These are phyloP conservation scores for Neoarius graeffei DNA, from an alignment of 2,113 vertebrate genomes.

Conservation along the genomic window DNA sequence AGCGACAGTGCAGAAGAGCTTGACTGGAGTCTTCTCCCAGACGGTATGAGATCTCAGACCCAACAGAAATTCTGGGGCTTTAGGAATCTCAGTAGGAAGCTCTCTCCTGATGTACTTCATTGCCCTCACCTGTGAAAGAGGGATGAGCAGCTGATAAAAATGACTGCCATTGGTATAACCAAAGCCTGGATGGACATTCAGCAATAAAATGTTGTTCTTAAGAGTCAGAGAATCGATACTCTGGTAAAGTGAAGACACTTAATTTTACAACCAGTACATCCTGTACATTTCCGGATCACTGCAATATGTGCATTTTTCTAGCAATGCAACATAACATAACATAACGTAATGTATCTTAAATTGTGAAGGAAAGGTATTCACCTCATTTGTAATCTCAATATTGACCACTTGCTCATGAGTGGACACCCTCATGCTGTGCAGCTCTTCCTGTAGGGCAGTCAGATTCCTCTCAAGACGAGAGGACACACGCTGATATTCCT, in stretches of 20 bases:
- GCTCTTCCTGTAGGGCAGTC: slow-evolving; percentile 71
- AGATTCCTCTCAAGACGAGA: slow-evolving; percentile 70
- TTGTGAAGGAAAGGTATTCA: slow-evolving; percentile 29
- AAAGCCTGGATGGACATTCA: background rate
- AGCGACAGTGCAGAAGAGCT: slow-evolving; percentile 90
- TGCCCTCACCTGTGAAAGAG: slow-evolving; percentile 74
- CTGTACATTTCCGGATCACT: background rate
- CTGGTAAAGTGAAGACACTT: background rate
- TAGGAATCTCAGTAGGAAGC: slow-evolving; percentile 72
- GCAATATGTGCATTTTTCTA: background rate
- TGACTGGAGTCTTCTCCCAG: slow-evolving; percentile 90
- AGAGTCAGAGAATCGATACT: background rate
- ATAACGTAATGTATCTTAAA: background rate
- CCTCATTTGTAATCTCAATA: slow-evolving; percentile 70
- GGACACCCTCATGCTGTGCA: slow-evolving; percentile 70
- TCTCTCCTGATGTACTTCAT: slow-evolving; percentile 73
- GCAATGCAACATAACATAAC: background rate
- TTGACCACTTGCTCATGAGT: slow-evolving; percentile 73
- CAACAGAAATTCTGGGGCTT: slow-evolving; percentile 88
- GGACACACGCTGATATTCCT: slow-evolving; percentile 73
- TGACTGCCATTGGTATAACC: background rate
- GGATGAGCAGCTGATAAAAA: background rate
- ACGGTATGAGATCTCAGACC: slow-evolving; percentile 88
- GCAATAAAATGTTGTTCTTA: background rate
- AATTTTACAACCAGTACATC: background rate